These are phyloP conservation scores for Anas platyrhynchos DNA, from an alignment of 2,113 vertebrate species.

Conservation along the genomic window DNA sequence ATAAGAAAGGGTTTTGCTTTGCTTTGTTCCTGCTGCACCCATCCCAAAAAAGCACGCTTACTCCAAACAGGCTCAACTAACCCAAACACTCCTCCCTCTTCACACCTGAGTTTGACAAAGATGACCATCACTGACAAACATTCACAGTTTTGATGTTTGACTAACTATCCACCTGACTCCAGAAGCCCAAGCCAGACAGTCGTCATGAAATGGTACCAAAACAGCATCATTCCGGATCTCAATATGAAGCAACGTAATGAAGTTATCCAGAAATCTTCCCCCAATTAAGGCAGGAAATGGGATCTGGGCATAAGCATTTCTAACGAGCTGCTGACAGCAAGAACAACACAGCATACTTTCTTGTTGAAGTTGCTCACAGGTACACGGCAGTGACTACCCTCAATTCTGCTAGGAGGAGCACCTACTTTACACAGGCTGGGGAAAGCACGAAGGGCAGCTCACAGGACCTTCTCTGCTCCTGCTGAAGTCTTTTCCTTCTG, in stretches of 20 bases:
- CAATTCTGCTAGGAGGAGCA: neutral
- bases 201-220: neutral
- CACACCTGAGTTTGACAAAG: neutral
- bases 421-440: rapidly evolving
- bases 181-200: neutral
- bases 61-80: neutral
- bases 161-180: neutral
- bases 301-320: neutral
- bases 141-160: neutral
- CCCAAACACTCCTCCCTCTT: neutral
- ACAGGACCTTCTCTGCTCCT: neutral
- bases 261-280: neutral
- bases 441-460: neutral
- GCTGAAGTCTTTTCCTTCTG: neutral
- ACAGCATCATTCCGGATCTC: rapidly evolving
- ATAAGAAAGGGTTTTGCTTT: neutral
- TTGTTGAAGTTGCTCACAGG: neutral
- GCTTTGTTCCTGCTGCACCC: neutral
- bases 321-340: conserved; percentile 16
- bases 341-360: neutral
- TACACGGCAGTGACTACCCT: neutral
- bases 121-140: neutral
- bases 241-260: neutral
- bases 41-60: neutral
- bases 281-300: neutral